Base-by-base conservation (phyloP, 2,797 vertebrate species). In the Adelosebastes latens region DNA sequence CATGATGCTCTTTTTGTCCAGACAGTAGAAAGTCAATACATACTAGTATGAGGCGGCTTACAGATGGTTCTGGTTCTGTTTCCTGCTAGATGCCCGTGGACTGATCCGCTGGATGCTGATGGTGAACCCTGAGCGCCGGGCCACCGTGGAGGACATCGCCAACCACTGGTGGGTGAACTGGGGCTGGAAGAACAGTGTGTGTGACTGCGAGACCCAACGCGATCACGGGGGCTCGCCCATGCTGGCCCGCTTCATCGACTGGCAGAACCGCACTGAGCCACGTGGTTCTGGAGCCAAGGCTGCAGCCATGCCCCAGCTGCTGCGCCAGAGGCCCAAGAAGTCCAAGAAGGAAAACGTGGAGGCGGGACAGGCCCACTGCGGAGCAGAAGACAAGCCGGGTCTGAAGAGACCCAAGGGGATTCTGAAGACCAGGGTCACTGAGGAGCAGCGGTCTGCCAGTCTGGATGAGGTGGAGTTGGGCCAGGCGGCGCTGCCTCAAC, bases 111-210 rank as follows among this genome's bases (percentile, higher is more conserved):
- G 99, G 98, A 99, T 99, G 99, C 92, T 99, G 84, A 99, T 99
- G 98, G 99, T 99, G 87, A 99, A 99, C 92, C 98, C 99, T 0
- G 99, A 99, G 60, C 96, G 98, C 53, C 94, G 99, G 72, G 99
- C 98, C 89, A 99, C 98, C 6, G 97, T 99, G 24, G 98, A 99
- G 92, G 98, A 99, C 93, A 98, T 99, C 29, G 98, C 99, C 92
- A 99, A 99, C 88, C 99, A 99, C 92, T 99, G 99, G 98, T 99
- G 99, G 99, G 99, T 99, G 55, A 99, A 99, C 94, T 99, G 99
- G 99, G 98, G 99, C 89, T 99, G 98, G 94, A 99, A 98, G 91
- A 98, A 95, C 94, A 99, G 97, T 12, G 98, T 98, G 83, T 99
- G 99, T 60, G 97, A 99, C 96, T 99, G 99, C 18, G 97, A 99